phyloP scores from a whole-genome alignment of 2,888 invertebrate species.

The Gnatocerus cornutus region DNA sequence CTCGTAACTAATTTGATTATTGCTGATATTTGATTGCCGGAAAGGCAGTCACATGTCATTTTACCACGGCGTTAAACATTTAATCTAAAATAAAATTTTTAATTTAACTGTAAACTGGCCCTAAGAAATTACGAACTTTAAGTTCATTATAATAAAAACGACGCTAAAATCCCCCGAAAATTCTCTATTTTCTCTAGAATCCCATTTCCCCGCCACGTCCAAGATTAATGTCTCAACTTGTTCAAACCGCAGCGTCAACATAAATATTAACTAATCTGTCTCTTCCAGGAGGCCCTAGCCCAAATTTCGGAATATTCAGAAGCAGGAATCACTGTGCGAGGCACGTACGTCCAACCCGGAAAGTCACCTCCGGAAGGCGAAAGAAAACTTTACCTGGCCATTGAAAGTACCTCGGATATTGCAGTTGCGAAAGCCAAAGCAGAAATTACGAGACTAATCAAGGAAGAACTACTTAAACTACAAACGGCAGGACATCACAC shows the following conservation, averaged over 20 bases:
- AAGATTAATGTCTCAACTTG: neutral
- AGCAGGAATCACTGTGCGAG: constrained; percentile 88
- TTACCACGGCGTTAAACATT: too few species aligned
- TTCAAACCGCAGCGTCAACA: neutral
- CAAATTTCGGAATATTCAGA: constrained; percentile 93
- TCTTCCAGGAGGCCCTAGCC: constrained; percentile 91
- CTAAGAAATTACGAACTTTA: too few species aligned
- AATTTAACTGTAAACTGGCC: too few species aligned
- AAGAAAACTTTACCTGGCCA: constrained; percentile 96
- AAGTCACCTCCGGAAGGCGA: constrained; percentile 94
- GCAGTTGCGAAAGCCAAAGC: constrained; percentile 97
- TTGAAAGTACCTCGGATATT: constrained; percentile 97
- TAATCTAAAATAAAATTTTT: too few species aligned
- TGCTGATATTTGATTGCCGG: too few species aligned
- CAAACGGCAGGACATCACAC: constrained; percentile 90
- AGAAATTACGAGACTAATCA: constrained; percentile 97
- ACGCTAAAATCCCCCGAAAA: too few species aligned
- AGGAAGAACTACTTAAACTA: constrained; percentile 96
- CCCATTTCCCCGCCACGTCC: too few species aligned
- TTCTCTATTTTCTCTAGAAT: too few species aligned
- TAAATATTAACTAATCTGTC: constrained; percentile 2
- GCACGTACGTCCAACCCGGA: constrained; percentile 71
- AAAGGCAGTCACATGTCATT: too few species aligned
- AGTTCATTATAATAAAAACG: too few species aligned
- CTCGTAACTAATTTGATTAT: too few species aligned